Conservation (phyloP, 2,888 invertebrate species). For the Pycnomerus fuliginosus region DNA sequence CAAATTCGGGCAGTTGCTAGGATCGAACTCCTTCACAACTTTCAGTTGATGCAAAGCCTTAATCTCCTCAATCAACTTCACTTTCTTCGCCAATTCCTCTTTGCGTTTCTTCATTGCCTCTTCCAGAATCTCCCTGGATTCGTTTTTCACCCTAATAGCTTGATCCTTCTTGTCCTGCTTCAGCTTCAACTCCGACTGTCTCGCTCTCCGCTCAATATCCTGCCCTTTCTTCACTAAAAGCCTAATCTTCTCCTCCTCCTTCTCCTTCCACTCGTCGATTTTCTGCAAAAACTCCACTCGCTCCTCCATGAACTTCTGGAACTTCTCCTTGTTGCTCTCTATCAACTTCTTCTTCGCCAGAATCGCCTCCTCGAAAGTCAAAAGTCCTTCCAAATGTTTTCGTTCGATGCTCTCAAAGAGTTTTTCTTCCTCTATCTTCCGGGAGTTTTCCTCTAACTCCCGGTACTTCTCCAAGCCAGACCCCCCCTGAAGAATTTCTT, state of each 20-base stretch:
- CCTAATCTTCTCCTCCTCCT: constrained; percentile 56
- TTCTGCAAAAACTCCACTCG: constrained; percentile 54
- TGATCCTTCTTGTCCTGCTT: constrained; percentile 58
- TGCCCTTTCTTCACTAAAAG: constrained; percentile 54
- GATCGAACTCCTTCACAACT: constrained; percentile 56
- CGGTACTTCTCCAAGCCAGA: constrained; percentile 52
- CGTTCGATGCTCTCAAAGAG: constrained; percentile 58
- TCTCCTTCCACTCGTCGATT: constrained; percentile 56
- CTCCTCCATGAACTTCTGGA: constrained; percentile 56
- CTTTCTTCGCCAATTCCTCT: constrained; percentile 47
- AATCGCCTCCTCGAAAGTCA: constrained; percentile 61
- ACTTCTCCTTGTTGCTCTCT: constrained; percentile 56
- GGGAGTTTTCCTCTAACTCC: constrained; percentile 53
- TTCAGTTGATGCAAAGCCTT: constrained; percentile 47
- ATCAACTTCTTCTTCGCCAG: constrained; percentile 57
- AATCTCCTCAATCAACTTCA: constrained; percentile 51
- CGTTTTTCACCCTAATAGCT: constrained; percentile 54
- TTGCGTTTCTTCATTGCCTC: constrained; percentile 43
- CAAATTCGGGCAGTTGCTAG: constrained; percentile 59
- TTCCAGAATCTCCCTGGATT: constrained; percentile 50
- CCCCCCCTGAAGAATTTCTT: constrained; percentile 55
- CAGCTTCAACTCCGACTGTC: constrained; percentile 56
- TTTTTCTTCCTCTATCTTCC: constrained; percentile 55
- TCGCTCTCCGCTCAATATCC: constrained; percentile 54
- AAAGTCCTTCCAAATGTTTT: constrained; percentile 60